Percentiles rank a stretch among this genome's conserved stretches.
Evolutionary conservation across 2,888 invertebrate genomes (phyloP).

Genomic region (Griposia aprilina): DNA sequence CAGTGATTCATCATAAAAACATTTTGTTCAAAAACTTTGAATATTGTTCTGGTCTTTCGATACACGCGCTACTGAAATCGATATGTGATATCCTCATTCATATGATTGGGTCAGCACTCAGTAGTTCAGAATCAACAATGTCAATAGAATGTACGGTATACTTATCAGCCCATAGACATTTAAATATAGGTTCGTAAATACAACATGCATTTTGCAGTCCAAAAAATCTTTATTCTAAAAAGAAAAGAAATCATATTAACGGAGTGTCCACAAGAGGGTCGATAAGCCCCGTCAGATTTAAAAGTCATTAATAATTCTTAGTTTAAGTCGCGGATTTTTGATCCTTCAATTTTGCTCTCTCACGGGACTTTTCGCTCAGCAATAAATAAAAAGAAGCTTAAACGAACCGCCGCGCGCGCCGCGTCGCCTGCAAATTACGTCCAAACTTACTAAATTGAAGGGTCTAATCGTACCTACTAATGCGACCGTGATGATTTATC

Average conservation of each 20-base stretch:
- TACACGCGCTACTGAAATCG: constrained; percentile 36
- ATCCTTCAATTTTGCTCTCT: constrained; percentile 28
- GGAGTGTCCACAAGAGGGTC: constrained; percentile 1
- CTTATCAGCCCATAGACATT: not conserved
- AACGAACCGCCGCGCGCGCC: constrained; percentile 10
- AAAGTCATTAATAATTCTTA: constrained; percentile 44
- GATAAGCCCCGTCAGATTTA: constrained; percentile 29
- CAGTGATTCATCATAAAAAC: constrained; percentile 9
- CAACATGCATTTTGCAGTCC: not conserved
- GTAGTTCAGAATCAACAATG: constrained; percentile 25
- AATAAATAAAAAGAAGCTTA: constrained; percentile 50
- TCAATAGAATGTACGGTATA: not conserved
- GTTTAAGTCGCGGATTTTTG: constrained; percentile 36
- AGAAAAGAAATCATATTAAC: not conserved
- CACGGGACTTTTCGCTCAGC: constrained; percentile 28
- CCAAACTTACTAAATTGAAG: constrained; percentile 47
- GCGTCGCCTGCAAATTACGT: constrained; percentile 49
- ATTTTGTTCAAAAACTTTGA: not conserved
- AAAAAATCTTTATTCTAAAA: not conserved
- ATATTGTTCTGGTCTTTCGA: not conserved
- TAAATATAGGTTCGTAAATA: not conserved
- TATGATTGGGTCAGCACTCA: constrained; percentile 38
- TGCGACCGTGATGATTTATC: constrained; percentile 52
- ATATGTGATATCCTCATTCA: constrained; percentile 45
- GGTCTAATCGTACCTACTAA: constrained; percentile 38